Base-by-base conservation (phyloP, 2,888 invertebrate genomes). In the Iphiclides podalirius region DNA sequence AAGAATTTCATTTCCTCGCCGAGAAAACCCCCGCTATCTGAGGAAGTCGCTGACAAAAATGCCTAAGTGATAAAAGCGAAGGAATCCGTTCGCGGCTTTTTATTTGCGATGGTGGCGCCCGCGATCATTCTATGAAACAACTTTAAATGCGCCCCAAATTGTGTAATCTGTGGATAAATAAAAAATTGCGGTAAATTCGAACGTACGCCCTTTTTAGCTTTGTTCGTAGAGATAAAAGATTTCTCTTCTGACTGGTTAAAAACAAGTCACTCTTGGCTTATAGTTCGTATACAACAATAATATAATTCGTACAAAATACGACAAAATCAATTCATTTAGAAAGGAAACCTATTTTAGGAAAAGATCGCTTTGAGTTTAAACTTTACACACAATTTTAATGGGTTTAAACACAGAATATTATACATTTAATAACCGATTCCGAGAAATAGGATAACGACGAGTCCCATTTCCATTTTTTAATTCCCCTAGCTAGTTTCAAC, bases 1-100 rank as follows among this genome's bases (percentile, higher is more conserved):
- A 89, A 89, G 89, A 87, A 88, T 89, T 89, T 88, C 89, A 89
- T 89, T 89, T 89, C 89, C 89, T 82, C 72, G 67, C 68, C 62
- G 68, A 72, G 75, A 74, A 77, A 75, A 72, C 79, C 63, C 67
- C 58, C 76, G 80, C 81, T 84, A 85, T 87, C 82, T 79, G 66
- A 80, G 85, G 84, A 87, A 86, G 83, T 78, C 63, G 68, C 75
- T 77, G 81, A 85, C 83, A 79, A 85, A 86, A 87, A 86, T 85
- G 80, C 79, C 78, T 75, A 78, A 84, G 80, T 83, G 86, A 83
- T 84, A 85, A 86, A 85, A 80, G 75, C 69, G 67, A 67, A 75
- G 79, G 72, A 82, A 80, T 77, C 77, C 64, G 70, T 72, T 72
- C 59, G 57, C 49, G 60, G 50, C 57, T 34, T 45, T 40, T 31